Evolutionary conservation across 2,888 invertebrate genomes (phyloP), one percentile per base, ranked within the genome.

Genomic region (Pandemis corylana): DNA sequence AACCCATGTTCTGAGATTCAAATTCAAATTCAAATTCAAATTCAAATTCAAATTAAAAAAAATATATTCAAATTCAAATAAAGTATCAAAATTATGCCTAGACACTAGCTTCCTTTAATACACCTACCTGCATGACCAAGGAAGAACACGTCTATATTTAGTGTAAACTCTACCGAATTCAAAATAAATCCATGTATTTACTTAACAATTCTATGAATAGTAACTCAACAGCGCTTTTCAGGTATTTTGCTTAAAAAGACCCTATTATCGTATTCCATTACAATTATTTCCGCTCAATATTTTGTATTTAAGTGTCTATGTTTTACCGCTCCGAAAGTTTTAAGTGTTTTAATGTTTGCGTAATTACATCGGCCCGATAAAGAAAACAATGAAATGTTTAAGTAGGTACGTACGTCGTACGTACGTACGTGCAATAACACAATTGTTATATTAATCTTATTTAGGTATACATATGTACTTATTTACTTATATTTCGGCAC

Each of bases 301-400:
- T 28, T 36, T 36, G 28, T n/a, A 44, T 9, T 44, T 20, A 61
- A 61, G 6, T 28, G 20, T 36, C 59, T 36, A 7, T 36, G 59
- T 36, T 36, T 36, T 59, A 12, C 15, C 79, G 73, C 75, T 71
- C 70, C 59, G 70, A 67, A 67, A 64, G 62, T 53, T 53, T 53
- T 53, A 6, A 28, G 28, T 28, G 28, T 28, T 15, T 53, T 53
- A 15, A 15, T n/a, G n/a, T 51, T 51, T 51, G 51, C 12, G 53
- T 53, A 53, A 53, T 53, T 53, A 15, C 53, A 15, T 53, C 5
- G n/a, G 9, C 15, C 15, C 2, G 15, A 15, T 15, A 53, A 53
- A 15, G 7, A 15, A 53, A 53, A 49, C 10, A 7, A 44, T 7
- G 7, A 28, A 28, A 28, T 44, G 9, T 44, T 44, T 44, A 44